Percentiles rank a stretch among this genome's conserved stretches.
Evolutionary conservation across 2,888 invertebrate genomes (phyloP).

Genomic region (Spisula solida): DNA sequence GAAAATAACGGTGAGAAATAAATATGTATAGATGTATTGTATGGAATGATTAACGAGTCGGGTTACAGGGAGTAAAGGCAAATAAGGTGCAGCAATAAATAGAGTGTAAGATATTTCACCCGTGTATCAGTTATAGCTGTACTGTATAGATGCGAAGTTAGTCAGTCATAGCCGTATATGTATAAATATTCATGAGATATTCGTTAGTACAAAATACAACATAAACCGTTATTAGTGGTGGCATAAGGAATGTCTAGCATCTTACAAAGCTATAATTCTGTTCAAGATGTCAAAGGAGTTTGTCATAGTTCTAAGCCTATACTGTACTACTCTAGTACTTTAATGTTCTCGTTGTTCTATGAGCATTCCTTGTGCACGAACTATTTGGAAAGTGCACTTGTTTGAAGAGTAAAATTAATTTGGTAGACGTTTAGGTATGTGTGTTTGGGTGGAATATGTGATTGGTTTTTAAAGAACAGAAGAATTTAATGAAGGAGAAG

Average conservation of each 20-base stretch:
- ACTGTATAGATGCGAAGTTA: neutral
- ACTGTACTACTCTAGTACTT: neutral
- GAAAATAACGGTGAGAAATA: conserved; percentile 43
- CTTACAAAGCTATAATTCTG: neutral
- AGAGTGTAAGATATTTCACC: neutral
- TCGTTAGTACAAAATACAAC: neutral
- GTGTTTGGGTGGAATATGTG: too few relatives aligned
- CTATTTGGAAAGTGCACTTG: too few relatives aligned
- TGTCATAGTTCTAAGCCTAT: neutral
- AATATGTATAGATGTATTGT: conserved; percentile 39
- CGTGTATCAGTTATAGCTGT: neutral
- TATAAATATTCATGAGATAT: conserved; percentile 60
- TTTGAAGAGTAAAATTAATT: too few relatives aligned
- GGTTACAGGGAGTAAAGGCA: conserved; percentile 16
- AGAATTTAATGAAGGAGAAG: too few relatives aligned
- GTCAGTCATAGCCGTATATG: neutral
- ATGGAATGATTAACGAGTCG: conserved; percentile 43
- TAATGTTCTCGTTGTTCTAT: too few relatives aligned
- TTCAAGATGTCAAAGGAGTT: neutral
- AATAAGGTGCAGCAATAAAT: conserved; percentile 25
- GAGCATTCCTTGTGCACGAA: too few relatives aligned
- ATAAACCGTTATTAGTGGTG: neutral
- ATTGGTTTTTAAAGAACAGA: too few relatives aligned
- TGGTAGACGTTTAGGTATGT: too few relatives aligned
- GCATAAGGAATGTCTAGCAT: neutral